phyloP scores from a whole-genome alignment of 2,888 invertebrate species.

The Harmothoe impar region DNA sequence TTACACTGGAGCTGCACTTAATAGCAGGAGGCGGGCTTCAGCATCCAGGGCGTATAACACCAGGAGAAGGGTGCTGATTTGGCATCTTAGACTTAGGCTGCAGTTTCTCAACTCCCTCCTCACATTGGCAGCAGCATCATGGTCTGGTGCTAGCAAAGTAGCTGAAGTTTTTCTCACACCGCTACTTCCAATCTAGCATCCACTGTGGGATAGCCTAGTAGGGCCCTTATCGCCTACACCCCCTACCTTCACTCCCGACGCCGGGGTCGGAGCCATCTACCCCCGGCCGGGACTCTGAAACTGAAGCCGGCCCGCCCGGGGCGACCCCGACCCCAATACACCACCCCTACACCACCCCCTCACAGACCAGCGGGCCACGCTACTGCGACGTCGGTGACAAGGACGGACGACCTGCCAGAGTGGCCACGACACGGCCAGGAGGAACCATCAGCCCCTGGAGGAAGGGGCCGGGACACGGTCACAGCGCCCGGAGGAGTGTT shows the following conservation, averaged over 20 bases:
- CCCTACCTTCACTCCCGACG: background rate
- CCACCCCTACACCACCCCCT: background rate
- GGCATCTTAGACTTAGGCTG: too few species aligned
- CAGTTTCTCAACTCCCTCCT: too few species aligned
- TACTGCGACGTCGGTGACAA: slow-evolving; percentile 11
- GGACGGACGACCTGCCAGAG: slow-evolving; percentile 1
- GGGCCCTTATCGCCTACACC: background rate
- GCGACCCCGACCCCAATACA: slow-evolving; percentile 53
- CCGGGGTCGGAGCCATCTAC: slow-evolving; percentile 47
- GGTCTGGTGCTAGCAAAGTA: too few species aligned
- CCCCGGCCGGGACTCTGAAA: slow-evolving; percentile 51
- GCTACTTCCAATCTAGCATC: too few species aligned
- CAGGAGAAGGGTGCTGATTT: too few species aligned
- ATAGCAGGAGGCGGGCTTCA: too few species aligned
- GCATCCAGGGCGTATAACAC: too few species aligned
- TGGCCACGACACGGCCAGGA: background rate
- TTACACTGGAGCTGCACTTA: too few species aligned
- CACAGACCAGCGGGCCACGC: background rate
- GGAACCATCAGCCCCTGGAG: background rate
- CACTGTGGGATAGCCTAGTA: too few species aligned
- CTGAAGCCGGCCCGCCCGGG: slow-evolving; percentile 45
- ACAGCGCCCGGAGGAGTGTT: background rate
- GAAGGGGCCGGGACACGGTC: background rate
- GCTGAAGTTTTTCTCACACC: too few species aligned
- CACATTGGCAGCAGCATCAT: too few species aligned